A percentile compares a stretch with the other conserved stretches of the same genome.
These are phyloP conservation scores for Parazoanthus darwini DNA, from an alignment of 92 coral and sea anemone genomes.

Conservation along the genomic window DNA sequence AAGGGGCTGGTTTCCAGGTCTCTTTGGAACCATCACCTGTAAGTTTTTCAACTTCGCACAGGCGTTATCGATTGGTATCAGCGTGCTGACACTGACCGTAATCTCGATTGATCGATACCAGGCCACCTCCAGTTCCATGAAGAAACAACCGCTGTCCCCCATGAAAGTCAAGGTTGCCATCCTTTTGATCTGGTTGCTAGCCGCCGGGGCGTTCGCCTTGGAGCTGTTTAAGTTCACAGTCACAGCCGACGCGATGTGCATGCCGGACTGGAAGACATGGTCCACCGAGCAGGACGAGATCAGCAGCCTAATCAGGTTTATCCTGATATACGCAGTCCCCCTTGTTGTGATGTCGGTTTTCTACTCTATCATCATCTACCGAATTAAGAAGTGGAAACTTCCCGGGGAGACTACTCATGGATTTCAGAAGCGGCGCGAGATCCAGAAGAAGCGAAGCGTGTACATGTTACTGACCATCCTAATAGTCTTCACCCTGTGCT, in stretches of 20 bases:
- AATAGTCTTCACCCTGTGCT: slow-evolving; percentile 15
- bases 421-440: slow-evolving; percentile 23
- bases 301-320: background rate
- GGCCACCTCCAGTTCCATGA: slow-evolving; percentile 4
- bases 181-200: slow-evolving; percentile 3
- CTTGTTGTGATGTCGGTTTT: slow-evolving; percentile 4
- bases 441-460: slow-evolving; percentile 9
- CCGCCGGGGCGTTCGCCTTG: background rate
- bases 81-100: slow-evolving; percentile 13
- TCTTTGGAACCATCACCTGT: slow-evolving; percentile 25
- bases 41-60: background rate
- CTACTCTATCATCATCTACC: slow-evolving; percentile 18
- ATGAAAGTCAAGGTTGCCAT: slow-evolving; percentile 16
- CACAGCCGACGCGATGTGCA: background rate
- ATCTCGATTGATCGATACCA: slow-evolving; percentile 29
- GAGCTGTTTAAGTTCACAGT: slow-evolving; percentile 25
- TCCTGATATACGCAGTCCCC: slow-evolving; percentile 10
- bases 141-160: slow-evolving; percentile 12
- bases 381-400: slow-evolving; percentile 14
- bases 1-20: slow-evolving; percentile 15
- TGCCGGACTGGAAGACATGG: slow-evolving; percentile 6
- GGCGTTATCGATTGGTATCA: slow-evolving; percentile 1
- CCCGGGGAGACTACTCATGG: slow-evolving; percentile 18
- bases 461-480: slow-evolving; percentile 27
- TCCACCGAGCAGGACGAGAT: background rate